Percentiles rank a stretch among this genome's conserved stretches.
Conservation (phyloP, 2,113 vertebrate species). For the Setophaga kirtlandii region DNA sequence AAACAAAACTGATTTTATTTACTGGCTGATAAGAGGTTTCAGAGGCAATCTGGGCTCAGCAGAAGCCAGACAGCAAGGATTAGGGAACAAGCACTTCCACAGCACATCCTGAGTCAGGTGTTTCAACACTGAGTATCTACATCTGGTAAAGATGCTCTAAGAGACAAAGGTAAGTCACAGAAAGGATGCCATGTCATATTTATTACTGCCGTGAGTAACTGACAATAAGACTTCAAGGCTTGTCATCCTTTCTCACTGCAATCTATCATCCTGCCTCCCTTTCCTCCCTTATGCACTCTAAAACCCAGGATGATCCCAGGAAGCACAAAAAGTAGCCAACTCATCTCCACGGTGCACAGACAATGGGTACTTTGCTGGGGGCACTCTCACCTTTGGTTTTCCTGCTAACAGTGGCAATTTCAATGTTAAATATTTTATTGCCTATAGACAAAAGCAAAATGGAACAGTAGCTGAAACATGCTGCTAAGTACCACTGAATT, state of each 20-base stretch:
- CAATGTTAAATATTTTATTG: not conserved
- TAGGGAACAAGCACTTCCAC: not conserved
- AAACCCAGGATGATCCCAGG: not conserved
- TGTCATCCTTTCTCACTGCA: not conserved
- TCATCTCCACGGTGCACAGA: not conserved
- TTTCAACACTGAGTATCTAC: not conserved
- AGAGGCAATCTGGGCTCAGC: not conserved
- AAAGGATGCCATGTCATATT: not conserved
- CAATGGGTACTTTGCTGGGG: not conserved
- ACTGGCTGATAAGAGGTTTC: not conserved
- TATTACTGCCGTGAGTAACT: not conserved
- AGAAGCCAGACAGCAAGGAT: not conserved
- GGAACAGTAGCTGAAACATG: not conserved
- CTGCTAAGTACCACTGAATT: not conserved
- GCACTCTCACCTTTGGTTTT: not conserved
- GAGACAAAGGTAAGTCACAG: not conserved
- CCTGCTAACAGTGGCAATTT: not conserved
- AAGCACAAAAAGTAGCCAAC: not conserved
- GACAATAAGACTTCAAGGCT: not conserved
- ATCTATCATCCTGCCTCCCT: not conserved
- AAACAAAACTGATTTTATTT: constrained; percentile 10
- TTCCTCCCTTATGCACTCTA: not conserved
- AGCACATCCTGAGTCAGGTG: not conserved
- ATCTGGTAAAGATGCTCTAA: not conserved
- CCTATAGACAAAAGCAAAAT: not conserved